These are phyloP conservation scores for Amblyjoppa proteus DNA, from an alignment of 2,888 invertebrate species.

Conservation along the genomic window DNA sequence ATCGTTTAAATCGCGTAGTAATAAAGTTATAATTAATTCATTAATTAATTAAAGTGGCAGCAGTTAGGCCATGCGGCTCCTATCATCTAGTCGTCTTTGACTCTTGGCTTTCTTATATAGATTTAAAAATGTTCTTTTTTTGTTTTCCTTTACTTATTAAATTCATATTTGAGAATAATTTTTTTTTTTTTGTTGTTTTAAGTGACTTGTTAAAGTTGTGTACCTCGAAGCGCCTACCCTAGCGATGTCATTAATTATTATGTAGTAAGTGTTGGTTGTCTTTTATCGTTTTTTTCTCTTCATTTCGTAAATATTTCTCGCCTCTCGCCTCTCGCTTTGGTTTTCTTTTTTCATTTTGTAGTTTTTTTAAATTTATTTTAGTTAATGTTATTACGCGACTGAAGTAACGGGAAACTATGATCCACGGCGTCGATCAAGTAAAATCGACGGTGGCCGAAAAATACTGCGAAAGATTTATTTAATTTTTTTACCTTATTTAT, in stretches of 20 bases:
- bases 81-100: constrained; percentile 83
- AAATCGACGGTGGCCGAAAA: constrained; percentile 64
- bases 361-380: constrained; percentile 14
- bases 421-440: constrained; percentile 64
- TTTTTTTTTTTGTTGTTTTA: constrained; percentile 73
- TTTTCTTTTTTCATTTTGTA: constrained; percentile 30
- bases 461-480: constrained; percentile 67
- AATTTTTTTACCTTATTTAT: constrained; percentile 57
- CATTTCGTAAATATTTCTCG: constrained; percentile 60
- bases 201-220: constrained; percentile 81
- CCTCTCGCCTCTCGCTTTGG: constrained; percentile 51
- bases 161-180: constrained; percentile 63
- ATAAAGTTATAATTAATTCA: constrained; percentile 82
- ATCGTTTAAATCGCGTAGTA: constrained; percentile 79
- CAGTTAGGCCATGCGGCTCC: constrained; percentile 85
- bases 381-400: constrained; percentile 58
- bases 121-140: constrained; percentile 76
- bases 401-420: constrained; percentile 63
- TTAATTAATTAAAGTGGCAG: constrained; percentile 84
- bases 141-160: constrained; percentile 58
- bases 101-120: constrained; percentile 83
- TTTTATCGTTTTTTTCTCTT: constrained; percentile 32
- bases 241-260: constrained; percentile 77
- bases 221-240: constrained; percentile 83
- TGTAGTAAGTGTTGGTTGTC: constrained; percentile 62